Percentiles rank a stretch among this genome's conserved stretches.
These are phyloP conservation scores for Hyperoodon ampullatus DNA, from an alignment of 2,113 vertebrate species.

Conservation along the genomic window DNA sequence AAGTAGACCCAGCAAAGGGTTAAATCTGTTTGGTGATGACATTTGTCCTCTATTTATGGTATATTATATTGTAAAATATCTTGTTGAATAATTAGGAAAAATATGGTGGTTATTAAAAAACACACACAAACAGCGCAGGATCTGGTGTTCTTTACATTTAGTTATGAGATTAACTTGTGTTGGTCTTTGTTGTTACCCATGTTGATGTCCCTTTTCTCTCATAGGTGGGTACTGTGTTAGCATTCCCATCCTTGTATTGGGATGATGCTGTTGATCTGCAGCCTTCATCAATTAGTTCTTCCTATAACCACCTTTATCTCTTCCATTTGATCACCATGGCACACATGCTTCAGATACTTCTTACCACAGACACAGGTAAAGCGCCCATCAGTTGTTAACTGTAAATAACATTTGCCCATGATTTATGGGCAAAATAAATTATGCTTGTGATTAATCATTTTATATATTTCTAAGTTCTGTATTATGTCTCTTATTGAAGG, in stretches of 20 bases:
- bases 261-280: conserved; percentile 94
- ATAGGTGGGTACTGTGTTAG: conserved; percentile 94
- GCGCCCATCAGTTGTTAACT: background rate
- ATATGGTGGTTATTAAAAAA: background rate
- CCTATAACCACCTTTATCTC: conserved; percentile 96
- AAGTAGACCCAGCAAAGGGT: background rate
- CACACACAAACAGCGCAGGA: background rate
- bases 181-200: background rate
- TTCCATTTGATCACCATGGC: conserved; percentile 96
- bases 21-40: background rate
- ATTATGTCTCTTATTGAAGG: conserved; percentile 12
- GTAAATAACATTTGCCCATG: background rate
- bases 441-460: background rate
- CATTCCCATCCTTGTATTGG: conserved; percentile 95
- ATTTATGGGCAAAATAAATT: conserved; percentile 52
- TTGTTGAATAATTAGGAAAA: conserved; percentile 42
- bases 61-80: conserved; percentile 40
- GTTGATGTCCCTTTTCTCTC: conserved; percentile 39
- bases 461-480: background rate
- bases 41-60: conserved; percentile 13
- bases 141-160: background rate
- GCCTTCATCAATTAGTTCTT: conserved; percentile 93
- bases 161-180: conserved; percentile 8
- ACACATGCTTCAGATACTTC: conserved; percentile 93
- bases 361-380: conserved; percentile 88